phyloP scores from a whole-genome alignment of 2,113 vertebrate genomes.

The Apus apus region DNA sequence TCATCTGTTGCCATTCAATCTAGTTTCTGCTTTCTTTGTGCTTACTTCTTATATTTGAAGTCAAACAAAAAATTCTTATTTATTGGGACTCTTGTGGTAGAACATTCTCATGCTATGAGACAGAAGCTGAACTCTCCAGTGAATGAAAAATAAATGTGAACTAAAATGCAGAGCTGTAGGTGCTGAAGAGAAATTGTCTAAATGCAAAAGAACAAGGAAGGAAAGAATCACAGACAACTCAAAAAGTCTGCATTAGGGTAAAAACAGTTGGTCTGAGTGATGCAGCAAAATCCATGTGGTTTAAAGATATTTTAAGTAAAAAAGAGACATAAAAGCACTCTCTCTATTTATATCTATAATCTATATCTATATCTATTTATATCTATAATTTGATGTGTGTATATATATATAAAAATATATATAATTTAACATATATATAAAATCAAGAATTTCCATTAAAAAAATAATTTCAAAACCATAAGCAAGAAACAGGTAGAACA shows the following conservation, averaged over 20 bases:
- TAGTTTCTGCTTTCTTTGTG: background rate
- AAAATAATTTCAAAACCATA: background rate
- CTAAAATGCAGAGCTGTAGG: background rate
- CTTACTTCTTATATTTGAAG: background rate
- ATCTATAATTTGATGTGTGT: no score
- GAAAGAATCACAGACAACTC: background rate
- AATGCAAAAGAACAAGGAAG: background rate
- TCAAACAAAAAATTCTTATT: background rate
- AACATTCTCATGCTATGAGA: background rate
- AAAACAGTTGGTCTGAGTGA: background rate
- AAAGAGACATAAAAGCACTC: background rate
- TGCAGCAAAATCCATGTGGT: background rate
- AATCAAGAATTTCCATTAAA: background rate
- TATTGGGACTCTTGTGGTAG: background rate
- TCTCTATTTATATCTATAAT: background rate
- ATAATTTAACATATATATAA: no score
- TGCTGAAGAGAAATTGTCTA: background rate
- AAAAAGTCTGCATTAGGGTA: background rate
- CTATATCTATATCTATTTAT: no score
- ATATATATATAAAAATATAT: no score
- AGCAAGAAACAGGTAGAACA: background rate
- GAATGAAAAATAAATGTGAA: background rate
- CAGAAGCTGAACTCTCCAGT: rapidly evolving
- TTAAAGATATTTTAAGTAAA: background rate
- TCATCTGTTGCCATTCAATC: background rate